Base-by-base conservation (phyloP, 53 echinoderm and acorn worm genomes). In the Astropecten irregularis region DNA sequence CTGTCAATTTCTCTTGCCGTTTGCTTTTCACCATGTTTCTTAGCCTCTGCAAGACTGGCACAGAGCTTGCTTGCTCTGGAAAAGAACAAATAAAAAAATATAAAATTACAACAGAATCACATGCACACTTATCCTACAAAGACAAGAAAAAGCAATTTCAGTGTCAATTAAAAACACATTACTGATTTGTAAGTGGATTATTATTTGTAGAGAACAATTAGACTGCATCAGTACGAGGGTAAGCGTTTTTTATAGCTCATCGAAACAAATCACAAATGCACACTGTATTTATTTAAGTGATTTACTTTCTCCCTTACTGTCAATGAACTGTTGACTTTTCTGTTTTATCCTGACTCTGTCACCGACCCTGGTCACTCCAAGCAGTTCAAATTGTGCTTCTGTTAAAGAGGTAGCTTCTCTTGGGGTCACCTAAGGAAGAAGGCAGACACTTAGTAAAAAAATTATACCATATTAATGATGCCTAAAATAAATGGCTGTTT, bases 1-100 rank as follows among this genome's bases (percentile, higher is more conserved):
- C 63, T 28, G 63, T 28, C 16, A 30, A 16, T 62, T 62, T 28
- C 2, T 62, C 29, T 6, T 29, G 31, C 33, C 63, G 63, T 30
- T 62, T 62, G 63, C 63, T 62, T 33, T 62, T 26, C 16, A 62
- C 14, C 63, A 62, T 62, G 5, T 26, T 62, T 13, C 63, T 62
- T 35, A 62, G 63, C 31, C 63, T 62, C 15, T 62, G 36, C 27
- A 62, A 28, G 16, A 62, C 63, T 35, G 66, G 66, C 37, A 66
- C 38, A 40, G 66, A 34, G 37, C 66, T 66, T 66, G 66, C 34
- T 66, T 66, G 66, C 66, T 40, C 66, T 66, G 40, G 37, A 66
- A 19, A 66, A 35, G 15, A 62, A 35, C 27, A 16, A 62, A 28
- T 26, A 62, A 2, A 66, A 36, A 36, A 14, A 66, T 35, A 35